Percentiles rank a stretch among this genome's conserved stretches.
These are phyloP conservation scores for Artibeus jamaicensis DNA, from an alignment of 2,797 vertebrate genomes.

Conservation along the genomic window DNA sequence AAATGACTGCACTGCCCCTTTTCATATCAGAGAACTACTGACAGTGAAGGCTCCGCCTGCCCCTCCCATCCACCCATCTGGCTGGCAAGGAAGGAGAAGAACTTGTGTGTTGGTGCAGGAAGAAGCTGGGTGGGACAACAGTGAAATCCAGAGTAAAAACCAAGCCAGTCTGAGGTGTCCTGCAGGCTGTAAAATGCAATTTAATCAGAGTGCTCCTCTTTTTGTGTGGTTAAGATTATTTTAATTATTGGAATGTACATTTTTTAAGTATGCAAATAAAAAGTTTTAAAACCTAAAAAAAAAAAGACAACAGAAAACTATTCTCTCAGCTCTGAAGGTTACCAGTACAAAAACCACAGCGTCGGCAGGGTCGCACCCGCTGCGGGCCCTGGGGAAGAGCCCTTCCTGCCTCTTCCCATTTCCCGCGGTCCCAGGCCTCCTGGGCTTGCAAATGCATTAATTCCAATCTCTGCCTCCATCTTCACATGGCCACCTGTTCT, in stretches of 20 bases:
- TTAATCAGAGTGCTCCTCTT: too few relatives aligned
- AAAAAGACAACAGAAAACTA: not conserved
- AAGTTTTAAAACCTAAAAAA: conserved; percentile 86
- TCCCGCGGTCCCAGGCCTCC: not conserved
- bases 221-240: conserved; percentile 84
- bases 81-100: too few relatives aligned
- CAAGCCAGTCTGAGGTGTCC: too few relatives aligned
- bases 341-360: not conserved
- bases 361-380: not conserved
- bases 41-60: too few relatives aligned
- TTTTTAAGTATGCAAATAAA: conserved; percentile 96
- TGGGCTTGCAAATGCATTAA: not conserved
- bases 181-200: too few relatives aligned
- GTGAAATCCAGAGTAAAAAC: too few relatives aligned
- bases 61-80: too few relatives aligned
- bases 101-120: too few relatives aligned
- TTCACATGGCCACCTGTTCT: not conserved
- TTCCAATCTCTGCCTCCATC: not conserved
- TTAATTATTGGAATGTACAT: conserved; percentile 94
- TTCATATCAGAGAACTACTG: too few relatives aligned
- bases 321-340: not conserved
- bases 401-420: not conserved
- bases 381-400: not conserved
- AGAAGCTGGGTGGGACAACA: too few relatives aligned
- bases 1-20: too few relatives aligned